Evolutionary conservation across 2,113 vertebrate genomes (phyloP).

Genomic region (Echinops telfairi): DNA sequence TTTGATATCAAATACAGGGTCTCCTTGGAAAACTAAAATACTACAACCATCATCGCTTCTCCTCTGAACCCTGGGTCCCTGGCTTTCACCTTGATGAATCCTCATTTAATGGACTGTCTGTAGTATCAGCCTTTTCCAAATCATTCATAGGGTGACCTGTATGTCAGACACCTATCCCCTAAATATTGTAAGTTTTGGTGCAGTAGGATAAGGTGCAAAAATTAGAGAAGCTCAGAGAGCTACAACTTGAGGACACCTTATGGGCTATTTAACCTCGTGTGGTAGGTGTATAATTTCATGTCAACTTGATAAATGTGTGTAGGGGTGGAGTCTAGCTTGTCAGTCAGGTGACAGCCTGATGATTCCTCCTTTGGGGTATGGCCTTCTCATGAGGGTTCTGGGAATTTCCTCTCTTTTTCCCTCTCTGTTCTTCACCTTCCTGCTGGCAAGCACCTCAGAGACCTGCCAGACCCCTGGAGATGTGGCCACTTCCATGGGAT

Average conservation of each 20-base stretch:
- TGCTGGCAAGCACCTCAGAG: too few species aligned
- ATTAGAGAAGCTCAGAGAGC: not conserved
- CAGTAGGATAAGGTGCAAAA: not conserved
- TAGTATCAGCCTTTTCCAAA: not conserved
- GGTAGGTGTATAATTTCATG: too few species aligned
- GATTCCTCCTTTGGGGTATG: too few species aligned
- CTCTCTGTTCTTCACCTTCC: too few species aligned
- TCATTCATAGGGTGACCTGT: not conserved
- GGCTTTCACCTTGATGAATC: not conserved
- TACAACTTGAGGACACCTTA: not conserved
- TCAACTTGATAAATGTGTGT: too few species aligned
- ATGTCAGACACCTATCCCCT: not conserved
- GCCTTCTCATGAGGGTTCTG: too few species aligned
- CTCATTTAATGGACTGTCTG: not conserved
- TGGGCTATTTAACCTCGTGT: not conserved
- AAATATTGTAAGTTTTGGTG: not conserved
- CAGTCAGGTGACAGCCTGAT: too few species aligned
- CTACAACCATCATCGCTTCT: not conserved
- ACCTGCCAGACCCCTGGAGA: too few species aligned
- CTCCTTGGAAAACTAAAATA: slow-evolving; percentile 59
- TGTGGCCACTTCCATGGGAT: too few species aligned
- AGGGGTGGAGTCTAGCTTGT: too few species aligned
- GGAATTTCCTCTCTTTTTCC: too few species aligned
- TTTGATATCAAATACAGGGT: slow-evolving; percentile 26
- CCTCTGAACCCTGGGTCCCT: not conserved